These are phyloP conservation scores for Parnassius orleans DNA, from an alignment of 2,888 invertebrate species.

Conservation along the genomic window DNA sequence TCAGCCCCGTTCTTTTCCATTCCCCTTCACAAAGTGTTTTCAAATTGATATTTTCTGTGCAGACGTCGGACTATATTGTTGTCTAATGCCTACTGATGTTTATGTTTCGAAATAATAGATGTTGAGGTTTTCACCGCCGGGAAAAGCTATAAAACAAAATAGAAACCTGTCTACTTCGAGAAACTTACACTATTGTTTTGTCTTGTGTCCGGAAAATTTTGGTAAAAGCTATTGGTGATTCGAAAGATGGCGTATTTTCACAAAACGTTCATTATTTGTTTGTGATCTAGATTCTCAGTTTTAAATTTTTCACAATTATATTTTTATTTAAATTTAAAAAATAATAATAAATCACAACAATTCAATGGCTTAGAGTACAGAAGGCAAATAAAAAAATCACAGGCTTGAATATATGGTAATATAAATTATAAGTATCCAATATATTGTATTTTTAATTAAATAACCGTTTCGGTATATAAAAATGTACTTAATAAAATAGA, in stretches of 20 bases:
- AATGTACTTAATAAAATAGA: too few species aligned
- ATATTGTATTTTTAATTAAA: too few species aligned
- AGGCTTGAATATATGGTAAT: too few species aligned
- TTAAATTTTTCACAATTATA: too few species aligned
- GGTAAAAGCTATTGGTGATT: conserved; percentile 9
- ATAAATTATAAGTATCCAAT: too few species aligned
- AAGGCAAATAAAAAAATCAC: too few species aligned
- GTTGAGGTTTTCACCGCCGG: conserved; percentile 18
- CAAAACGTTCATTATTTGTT: too few species aligned
- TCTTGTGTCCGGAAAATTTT: conserved; percentile 11
- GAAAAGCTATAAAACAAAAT: conserved; percentile 28
- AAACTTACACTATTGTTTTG: conserved; percentile 14
- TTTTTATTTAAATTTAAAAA: too few species aligned
- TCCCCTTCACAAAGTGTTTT: conserved; percentile 37
- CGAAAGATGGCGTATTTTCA: background rate
- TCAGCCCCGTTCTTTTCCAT: conserved; percentile 35
- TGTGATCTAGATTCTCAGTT: too few species aligned
- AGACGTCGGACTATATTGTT: conserved; percentile 32
- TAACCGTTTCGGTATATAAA: too few species aligned
- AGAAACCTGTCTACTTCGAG: conserved; percentile 19
- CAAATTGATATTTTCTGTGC: conserved; percentile 40
- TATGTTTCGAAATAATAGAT: conserved; percentile 26
- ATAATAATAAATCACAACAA: too few species aligned
- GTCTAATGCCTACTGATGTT: conserved; percentile 30
- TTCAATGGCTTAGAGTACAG: too few species aligned